A percentile compares a stretch with the other conserved stretches of the same genome.
phyloP scores from a whole-genome alignment of 2,888 invertebrate genomes.

The Podabrus alpinus region DNA sequence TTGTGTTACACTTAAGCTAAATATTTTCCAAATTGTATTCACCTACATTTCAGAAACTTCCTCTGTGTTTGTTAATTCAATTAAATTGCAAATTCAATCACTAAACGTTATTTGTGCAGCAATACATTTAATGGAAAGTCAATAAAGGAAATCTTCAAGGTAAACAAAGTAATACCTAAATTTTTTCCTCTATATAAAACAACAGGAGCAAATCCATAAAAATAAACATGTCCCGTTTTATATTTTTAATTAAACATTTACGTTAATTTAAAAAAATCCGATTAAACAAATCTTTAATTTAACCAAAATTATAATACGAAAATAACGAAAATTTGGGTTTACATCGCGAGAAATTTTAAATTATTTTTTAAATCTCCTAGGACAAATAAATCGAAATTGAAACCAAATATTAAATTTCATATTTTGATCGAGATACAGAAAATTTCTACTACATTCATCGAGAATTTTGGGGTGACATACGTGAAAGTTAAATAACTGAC shows the following conservation, averaged over 20 bases:
- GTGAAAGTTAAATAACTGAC: background rate
- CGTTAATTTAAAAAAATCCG: background rate
- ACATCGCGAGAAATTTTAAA: constrained; percentile 18
- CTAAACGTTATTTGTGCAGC: constrained; percentile 11
- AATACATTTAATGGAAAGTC: constrained; percentile 12
- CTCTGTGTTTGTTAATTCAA: constrained; percentile 11
- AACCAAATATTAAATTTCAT: constrained; percentile 25
- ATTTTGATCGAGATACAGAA: background rate
- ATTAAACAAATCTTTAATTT: background rate
- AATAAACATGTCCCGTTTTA: background rate
- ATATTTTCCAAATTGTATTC: background rate
- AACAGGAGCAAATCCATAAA: background rate
- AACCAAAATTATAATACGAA: background rate
- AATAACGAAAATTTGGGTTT: constrained; percentile 10
- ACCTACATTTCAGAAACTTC: constrained; percentile 9
- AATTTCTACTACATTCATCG: background rate
- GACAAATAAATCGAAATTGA: constrained; percentile 25
- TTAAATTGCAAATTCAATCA: constrained; percentile 11
- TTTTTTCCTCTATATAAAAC: background rate
- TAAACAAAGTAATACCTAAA: background rate
- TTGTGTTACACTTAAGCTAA: background rate
- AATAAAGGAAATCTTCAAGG: constrained; percentile 3
- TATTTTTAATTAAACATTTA: background rate
- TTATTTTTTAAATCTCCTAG: constrained; percentile 20
- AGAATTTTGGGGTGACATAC: background rate